These are phyloP conservation scores for Drosophila neotestacea DNA, from an alignment of 2,888 invertebrate genomes.

Conservation along the genomic window DNA sequence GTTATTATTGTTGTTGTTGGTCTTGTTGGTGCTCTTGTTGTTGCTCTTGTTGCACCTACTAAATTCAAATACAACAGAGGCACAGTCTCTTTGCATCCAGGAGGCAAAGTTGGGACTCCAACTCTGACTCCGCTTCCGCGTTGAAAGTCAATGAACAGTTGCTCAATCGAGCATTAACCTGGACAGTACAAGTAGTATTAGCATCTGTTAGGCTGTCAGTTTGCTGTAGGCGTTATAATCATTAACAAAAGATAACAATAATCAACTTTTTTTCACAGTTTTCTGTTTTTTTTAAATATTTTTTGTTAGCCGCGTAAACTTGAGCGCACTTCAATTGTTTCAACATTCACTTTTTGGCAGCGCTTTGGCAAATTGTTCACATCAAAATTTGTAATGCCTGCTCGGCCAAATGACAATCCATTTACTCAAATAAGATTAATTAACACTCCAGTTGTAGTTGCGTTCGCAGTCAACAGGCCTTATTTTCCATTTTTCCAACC, in stretches of 20 bases:
- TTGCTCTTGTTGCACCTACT: slow-evolving; percentile 60
- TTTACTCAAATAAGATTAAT: slow-evolving; percentile 75
- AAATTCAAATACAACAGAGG: slow-evolving; percentile 22
- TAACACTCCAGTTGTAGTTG: slow-evolving; percentile 54
- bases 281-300: slow-evolving; percentile 1
- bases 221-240: slow-evolving; percentile 69
- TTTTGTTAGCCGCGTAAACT: slow-evolving; percentile 37
- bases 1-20: slow-evolving; percentile 21
- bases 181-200: slow-evolving; percentile 41
- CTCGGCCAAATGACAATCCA: slow-evolving; percentile 68
- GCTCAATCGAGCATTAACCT: slow-evolving; percentile 77
- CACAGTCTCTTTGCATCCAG: slow-evolving; percentile 16
- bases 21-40: slow-evolving; percentile 24
- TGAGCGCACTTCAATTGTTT: slow-evolving; percentile 69
- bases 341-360: slow-evolving; percentile 67
- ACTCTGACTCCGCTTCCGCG: slow-evolving; percentile 60
- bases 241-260: slow-evolving; percentile 77
- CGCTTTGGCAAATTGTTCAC: slow-evolving; percentile 40
- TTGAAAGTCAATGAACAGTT: slow-evolving; percentile 74
- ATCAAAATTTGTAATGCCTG: slow-evolving; percentile 64
- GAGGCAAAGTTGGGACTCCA: slow-evolving; percentile 6
- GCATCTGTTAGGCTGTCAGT: slow-evolving; percentile 32
- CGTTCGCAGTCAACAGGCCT: slow-evolving; percentile 45
- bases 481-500: slow-evolving; percentile 41
- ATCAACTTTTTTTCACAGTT: slow-evolving; percentile 34